Conservation (phyloP, 2,888 invertebrate species). For the Thereva nobilitata region DNA sequence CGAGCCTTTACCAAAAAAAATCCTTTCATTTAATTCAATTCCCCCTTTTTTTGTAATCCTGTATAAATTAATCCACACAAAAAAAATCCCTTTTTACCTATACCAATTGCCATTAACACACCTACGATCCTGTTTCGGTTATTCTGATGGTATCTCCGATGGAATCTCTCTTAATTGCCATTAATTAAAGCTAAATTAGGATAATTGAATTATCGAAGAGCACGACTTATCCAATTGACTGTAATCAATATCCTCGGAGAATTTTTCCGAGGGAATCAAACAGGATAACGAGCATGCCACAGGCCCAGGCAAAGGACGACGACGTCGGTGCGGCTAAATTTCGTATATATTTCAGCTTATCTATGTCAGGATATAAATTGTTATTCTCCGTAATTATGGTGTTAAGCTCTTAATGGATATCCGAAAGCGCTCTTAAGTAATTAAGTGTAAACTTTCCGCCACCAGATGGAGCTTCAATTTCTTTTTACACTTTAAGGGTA, state of each 20-base stretch:
- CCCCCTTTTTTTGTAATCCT: too few species aligned
- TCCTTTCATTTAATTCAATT: too few species aligned
- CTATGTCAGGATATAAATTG: constrained; percentile 27
- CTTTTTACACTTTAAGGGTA: too few species aligned
- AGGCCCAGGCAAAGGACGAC: not conserved
- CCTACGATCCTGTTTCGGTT: too few species aligned
- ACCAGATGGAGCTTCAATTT: not conserved
- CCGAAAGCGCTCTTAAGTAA: constrained; percentile 35
- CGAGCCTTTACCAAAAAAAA: too few species aligned
- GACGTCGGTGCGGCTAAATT: not conserved
- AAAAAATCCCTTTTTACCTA: too few species aligned
- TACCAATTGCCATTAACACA: too few species aligned
- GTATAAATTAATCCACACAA: too few species aligned
- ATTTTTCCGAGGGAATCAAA: constrained; percentile 25
- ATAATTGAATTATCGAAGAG: constrained; percentile 31
- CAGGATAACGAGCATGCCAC: constrained; percentile 18
- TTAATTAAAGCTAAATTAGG: constrained; percentile 30
- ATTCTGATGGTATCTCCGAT: too few species aligned
- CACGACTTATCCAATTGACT: constrained; percentile 21
- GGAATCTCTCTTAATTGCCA: constrained; percentile 26
- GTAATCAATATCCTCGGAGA: constrained; percentile 31
- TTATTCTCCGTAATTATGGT: constrained; percentile 32
- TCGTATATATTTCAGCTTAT: not conserved
- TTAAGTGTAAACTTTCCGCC: constrained; percentile 31
- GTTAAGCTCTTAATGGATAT: constrained; percentile 35